Evolutionary conservation across 64 coral and sea anemone genomes (phyloP).

Genomic region (Porites australiensis): DNA sequence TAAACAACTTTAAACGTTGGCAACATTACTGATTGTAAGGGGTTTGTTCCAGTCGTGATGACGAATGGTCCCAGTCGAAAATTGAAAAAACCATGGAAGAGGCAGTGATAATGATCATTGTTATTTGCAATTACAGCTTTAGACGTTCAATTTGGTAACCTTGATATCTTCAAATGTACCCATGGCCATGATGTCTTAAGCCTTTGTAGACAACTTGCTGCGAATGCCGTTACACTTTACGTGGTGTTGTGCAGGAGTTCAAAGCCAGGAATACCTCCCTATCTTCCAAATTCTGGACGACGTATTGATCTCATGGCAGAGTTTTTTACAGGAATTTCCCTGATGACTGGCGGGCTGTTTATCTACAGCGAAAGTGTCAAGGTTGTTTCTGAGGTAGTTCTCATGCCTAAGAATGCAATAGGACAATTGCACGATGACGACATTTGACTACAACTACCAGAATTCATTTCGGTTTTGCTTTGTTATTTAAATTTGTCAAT

Average conservation of each 20-base stretch:
- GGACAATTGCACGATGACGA: too few relatives aligned
- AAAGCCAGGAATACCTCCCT: not conserved
- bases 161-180: conserved; percentile 4
- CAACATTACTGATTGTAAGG: too few relatives aligned
- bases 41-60: too few relatives aligned
- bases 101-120: not conserved
- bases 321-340: conserved; percentile 39
- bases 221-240: conserved; percentile 19
- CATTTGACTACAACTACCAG: too few relatives aligned
- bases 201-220: conserved; percentile 1
- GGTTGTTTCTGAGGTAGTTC: conserved; percentile 14
- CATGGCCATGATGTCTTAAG: conserved; percentile 28
- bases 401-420: too few relatives aligned
- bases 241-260: not conserved
- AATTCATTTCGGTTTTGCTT: too few relatives aligned
- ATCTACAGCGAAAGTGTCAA: not conserved
- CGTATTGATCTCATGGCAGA: not conserved
- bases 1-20: too few relatives aligned
- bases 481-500: too few relatives aligned
- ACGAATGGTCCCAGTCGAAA: too few relatives aligned
- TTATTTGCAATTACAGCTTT: not conserved
- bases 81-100: too few relatives aligned
- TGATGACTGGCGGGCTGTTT: conserved; percentile 4
- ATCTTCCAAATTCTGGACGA: not conserved
- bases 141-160: not conserved